Base-by-base conservation (phyloP, 2,797 vertebrate species). In the Fistularia commersonii region DNA sequence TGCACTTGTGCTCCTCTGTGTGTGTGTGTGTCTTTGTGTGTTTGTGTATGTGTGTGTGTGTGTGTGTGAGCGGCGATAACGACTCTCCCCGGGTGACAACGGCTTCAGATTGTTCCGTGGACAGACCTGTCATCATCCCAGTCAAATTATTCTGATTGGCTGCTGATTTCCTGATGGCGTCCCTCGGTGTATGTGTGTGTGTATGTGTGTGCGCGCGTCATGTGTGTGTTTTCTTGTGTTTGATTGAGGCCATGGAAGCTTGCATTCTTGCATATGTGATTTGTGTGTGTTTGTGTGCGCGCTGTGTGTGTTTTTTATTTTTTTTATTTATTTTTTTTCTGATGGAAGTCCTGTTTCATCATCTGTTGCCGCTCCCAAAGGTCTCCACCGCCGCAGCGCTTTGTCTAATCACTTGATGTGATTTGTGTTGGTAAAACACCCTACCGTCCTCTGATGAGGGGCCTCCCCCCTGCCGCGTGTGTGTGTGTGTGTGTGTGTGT, bases 61-160 rank as follows among this genome's bases (percentile, higher is more conserved):
- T 41, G 34, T 57, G 45, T 41, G 57, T 43, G 57, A 49, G 51
- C 33, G 36, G 44, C 32, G 59, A 64, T 83, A 69, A 72, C 40
- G 32, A 68, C 57, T 68, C 55, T 76, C 64, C 58, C 54, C 33
- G 45, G 44, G 60, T 74, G 73, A 79, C 72, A 69, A 76, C 43
- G 45, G 58, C 72, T 71, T 36, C 64, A 76, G 80, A 85, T 85
- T 86, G 72, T 66, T 63, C 61, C 54, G 11, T 34, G 67, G 71
- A 74, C 79, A 76, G 64, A 85, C 83, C 85, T 88, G 82, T 87
- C 86, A 90, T 89, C 89, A 88, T 83, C 80, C 78, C 67, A 74
- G 83, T 80, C 74, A 88, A 89, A 90, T 91, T 90, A 92, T 92
- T 90, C 86, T 90, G 90, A 92, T 91, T 92, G 86, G 86, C 80